Evolutionary conservation across 1,140 invertebrate genomes (phyloP), one percentile per base, ranked within the genome.

Genomic region (Lutraria rhynchaena): DNA sequence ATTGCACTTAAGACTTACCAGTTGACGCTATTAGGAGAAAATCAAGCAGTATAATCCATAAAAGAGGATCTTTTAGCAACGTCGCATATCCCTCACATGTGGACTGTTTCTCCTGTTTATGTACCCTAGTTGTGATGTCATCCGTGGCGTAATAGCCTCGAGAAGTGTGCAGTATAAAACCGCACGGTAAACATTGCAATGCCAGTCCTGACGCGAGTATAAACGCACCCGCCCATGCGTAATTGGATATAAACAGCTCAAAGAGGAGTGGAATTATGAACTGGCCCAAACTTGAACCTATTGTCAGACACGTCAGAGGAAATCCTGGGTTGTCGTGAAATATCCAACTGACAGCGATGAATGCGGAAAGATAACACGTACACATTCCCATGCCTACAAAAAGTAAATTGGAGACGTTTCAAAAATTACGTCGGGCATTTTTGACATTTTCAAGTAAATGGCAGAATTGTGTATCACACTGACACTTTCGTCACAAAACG

Each of bases 231-330:
- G 49, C 49, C 75, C 60, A 78, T 7, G 46, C 17, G 24, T 67
- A 78, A n/a, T 53, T 49, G 17, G 60, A 37, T 5, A 78, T 78
- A 17, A 57, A 78, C 9, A 63, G 27, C 44, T 78, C 75, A 57
- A 67, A 78, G 1, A 78, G 53, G 35, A 53, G 49, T 5, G 75
- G 75, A n/a, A 78, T 35, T 9, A 51, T 29, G 22, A 67, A 78
- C 31, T 78, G 75, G 3, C 75, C 75, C 7, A 78, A 29, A 67
- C 75, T 78, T 1, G 75, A 78, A 0, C 75, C 75, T 4, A 78
- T 78, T 33, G 75, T 78, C 0, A 78, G 49, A 35, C 46, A 78
- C 3, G 67, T 49, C 3, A 78, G 61, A 11, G 75, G 75, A 29
- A 67, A 33, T 0, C 75, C 61, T 9, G 75, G 57, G 29, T 78